Base-by-base conservation (phyloP, 2,888 invertebrate species). In the Hoplodrina ambigua region DNA sequence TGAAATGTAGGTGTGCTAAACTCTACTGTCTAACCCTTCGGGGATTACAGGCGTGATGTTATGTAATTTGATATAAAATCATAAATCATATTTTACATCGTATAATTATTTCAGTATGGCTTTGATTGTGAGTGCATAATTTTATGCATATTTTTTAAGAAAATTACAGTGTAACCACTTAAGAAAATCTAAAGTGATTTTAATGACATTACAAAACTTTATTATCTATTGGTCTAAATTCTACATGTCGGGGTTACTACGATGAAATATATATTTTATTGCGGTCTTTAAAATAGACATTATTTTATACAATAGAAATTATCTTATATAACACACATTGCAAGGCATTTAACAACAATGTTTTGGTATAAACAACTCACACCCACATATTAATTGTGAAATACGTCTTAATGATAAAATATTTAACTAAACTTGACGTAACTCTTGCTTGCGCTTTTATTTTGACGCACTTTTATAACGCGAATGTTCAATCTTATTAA, bases 291-390 rank as follows among this genome's bases (percentile, higher is more conserved):
- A 86, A 82, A 85, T 83, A 74, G 81, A 73, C 67, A 74, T 64
- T 78, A 73, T 33, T 25, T 59, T 54, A 54, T 71, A 82, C 67
- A 58, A 53, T 64, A 75, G 53, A 69, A 71, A 69, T 64, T 56
- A 67, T 52, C 30, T 30, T 56, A 61, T 58, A 65, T 54, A 65
- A 69, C 61, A 64, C 76, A 80, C 78, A 61, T 57, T 63, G 69
- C 76, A 80, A 80, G 84, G 74, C 79, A 82, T 83, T 85, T 82
- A 88, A 88, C 87, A 88, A 87, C 78, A 85, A 81, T 81, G 66
- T 85, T 90, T 90, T 89, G 87, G 87, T 88, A 87, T 86, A 83
- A 72, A 81, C 65, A 69, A 75, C 72, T 82, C 74, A 72, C 75
- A 81, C 72, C 41, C 77, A 82, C 73, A 79, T 71, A 78, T 79